A percentile compares a stretch with the other conserved stretches of the same genome.
Evolutionary conservation across 2,113 vertebrate genomes (phyloP).

Genomic region (Anguilla rostrata): DNA sequence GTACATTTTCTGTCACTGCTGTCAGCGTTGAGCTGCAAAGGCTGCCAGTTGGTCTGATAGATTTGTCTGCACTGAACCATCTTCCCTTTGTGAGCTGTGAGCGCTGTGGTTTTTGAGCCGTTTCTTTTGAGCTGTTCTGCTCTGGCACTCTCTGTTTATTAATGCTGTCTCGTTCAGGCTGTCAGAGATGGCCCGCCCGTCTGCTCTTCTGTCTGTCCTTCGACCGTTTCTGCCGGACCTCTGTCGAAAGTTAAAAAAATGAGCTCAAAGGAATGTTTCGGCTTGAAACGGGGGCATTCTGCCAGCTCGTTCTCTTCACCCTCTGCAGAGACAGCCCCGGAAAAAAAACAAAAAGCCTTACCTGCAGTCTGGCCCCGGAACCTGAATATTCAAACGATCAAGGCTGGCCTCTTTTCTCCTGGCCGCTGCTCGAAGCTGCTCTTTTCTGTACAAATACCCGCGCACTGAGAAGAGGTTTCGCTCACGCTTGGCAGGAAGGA

Average conservation of each 20-base stretch:
- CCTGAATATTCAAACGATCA: neutral
- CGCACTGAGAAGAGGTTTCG: neutral
- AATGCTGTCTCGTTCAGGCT: too few relatives aligned
- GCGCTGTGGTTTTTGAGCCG: too few relatives aligned
- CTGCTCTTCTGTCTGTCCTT: neutral
- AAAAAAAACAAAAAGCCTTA: neutral
- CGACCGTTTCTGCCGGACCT: neutral
- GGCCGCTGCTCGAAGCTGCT: too few relatives aligned
- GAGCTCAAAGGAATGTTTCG: too few relatives aligned
- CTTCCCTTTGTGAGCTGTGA: too few relatives aligned
- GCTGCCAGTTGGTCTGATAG: too few relatives aligned
- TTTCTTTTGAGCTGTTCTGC: too few relatives aligned
- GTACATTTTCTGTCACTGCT: neutral
- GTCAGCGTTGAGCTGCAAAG: neutral
- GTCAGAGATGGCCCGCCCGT: too few relatives aligned
- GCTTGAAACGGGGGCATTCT: too few relatives aligned
- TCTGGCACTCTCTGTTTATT: too few relatives aligned
- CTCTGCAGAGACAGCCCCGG: neutral
- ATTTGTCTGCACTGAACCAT: too few relatives aligned
- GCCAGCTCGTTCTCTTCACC: neutral
- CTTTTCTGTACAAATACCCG: neutral
- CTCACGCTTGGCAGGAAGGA: neutral
- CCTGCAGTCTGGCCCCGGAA: too few relatives aligned
- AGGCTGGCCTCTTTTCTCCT: neutral
- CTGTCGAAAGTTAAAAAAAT: neutral